Conservation (phyloP, 2,797 vertebrate species). For the Synanceia verrucosa region DNA sequence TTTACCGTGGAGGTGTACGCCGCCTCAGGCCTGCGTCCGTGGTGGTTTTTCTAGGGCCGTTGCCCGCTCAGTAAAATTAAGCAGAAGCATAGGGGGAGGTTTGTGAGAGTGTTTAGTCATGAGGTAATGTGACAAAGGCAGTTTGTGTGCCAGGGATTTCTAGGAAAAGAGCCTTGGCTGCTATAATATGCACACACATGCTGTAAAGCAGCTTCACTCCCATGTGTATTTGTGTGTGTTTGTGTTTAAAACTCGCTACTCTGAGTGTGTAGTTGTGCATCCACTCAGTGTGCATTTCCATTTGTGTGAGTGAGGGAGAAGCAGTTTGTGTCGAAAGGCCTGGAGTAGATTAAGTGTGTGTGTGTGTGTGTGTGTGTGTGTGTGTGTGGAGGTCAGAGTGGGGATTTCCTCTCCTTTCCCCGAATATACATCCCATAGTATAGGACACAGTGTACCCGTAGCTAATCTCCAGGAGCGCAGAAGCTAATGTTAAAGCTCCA, state of each 20-base stretch:
- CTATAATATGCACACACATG: conserved; percentile 75
- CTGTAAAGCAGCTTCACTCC: conserved; percentile 68
- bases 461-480: conserved; percentile 24
- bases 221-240: not conserved
- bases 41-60: conserved; percentile 16
- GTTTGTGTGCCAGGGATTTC: conserved; percentile 79
- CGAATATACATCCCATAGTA: conserved; percentile 45
- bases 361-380: conserved; percentile 5
- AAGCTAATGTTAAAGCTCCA: conserved; percentile 26
- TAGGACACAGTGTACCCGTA: conserved; percentile 62
- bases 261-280: not conserved
- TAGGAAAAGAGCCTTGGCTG: conserved; percentile 78
- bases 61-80: conserved; percentile 62
- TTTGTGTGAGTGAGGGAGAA: conserved; percentile 28
- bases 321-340: conserved; percentile 29
- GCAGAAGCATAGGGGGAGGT: conserved; percentile 66
- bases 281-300: conserved; percentile 14
- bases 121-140: conserved; percentile 77
- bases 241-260: not conserved
- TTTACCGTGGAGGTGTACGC: conserved; percentile 40
- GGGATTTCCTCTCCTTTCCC: conserved; percentile 57
- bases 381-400: conserved; percentile 10
- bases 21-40: conserved; percentile 18
- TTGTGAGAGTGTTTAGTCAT: conserved; percentile 76
- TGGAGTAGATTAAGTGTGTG: conserved; percentile 19